phyloP scores from a whole-genome alignment of 2,888 invertebrate genomes.

The Hypsopygia costalis region DNA sequence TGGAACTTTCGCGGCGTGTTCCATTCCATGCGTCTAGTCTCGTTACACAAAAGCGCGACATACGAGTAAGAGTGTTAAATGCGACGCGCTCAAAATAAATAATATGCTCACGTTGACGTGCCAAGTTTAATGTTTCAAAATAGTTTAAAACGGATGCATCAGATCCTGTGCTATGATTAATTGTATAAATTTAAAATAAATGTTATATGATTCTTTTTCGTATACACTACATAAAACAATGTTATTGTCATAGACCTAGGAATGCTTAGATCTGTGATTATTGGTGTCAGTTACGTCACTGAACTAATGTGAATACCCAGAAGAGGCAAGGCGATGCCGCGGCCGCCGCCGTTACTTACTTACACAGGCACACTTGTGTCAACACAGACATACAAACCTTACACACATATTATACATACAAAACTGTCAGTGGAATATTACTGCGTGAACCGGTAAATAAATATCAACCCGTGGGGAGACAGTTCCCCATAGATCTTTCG shows the following conservation, averaged over 20 bases:
- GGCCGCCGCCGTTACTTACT: too few relatives aligned
- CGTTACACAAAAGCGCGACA: conserved; percentile 16
- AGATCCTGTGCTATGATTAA: too few relatives aligned
- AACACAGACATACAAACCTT: conserved; percentile 26
- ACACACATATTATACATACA: conserved; percentile 39
- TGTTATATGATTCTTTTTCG: too few relatives aligned
- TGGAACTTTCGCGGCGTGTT: conserved; percentile 33
- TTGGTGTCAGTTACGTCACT: too few relatives aligned
- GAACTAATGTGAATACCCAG: too few relatives aligned
- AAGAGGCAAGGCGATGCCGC: background rate
- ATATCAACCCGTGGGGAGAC: conserved; percentile 12
- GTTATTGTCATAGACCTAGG: too few relatives aligned
- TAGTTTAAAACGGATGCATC: conserved; percentile 26
- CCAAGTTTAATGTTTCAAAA: conserved; percentile 20
- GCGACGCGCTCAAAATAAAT: conserved; percentile 19
- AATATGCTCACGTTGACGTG: conserved; percentile 27
- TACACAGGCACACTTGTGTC: conserved; percentile 31
- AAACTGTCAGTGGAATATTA: conserved; percentile 66
- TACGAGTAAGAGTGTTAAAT: conserved; percentile 27
- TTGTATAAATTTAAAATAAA: too few relatives aligned
- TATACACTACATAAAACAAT: too few relatives aligned
- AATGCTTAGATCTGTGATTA: too few relatives aligned
- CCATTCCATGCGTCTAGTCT: too few relatives aligned
- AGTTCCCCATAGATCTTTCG: conserved; percentile 36
- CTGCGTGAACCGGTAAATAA: conserved; percentile 31